phyloP scores from a whole-genome alignment of 2,797 vertebrate genomes.

The Falco rusticolus region DNA sequence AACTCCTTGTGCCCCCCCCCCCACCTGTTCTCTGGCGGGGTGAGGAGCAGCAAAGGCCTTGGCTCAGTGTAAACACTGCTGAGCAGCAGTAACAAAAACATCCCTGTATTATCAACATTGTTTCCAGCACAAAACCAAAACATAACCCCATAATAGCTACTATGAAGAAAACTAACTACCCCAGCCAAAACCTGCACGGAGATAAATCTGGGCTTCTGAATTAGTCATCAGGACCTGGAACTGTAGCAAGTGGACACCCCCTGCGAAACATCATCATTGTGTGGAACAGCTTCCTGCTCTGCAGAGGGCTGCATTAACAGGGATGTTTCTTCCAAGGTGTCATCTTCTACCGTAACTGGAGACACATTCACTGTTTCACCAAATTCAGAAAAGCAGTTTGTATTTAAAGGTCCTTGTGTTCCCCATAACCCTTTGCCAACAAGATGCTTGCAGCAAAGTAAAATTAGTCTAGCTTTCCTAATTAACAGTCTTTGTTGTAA shows the following conservation, averaged over 20 bases:
- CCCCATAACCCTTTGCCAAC: not conserved
- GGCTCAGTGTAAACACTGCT: no score
- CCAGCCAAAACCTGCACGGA: no score
- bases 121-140: no score
- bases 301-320: not conserved
- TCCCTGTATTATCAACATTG: no score
- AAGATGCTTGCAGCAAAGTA: not conserved
- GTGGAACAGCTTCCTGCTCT: not conserved
- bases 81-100: no score
- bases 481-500: not conserved
- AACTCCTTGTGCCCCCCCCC: no score
- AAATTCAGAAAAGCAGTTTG: not conserved
- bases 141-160: no score
- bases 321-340: not conserved
- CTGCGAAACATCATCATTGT: not conserved
- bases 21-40: no score
- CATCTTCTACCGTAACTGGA: not conserved
- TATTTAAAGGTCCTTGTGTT: not conserved
- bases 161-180: no score
- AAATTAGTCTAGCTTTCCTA: not conserved
- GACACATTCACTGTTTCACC: not conserved
- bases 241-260: rapidly evolving
- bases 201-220: not conserved
- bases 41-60: no score
- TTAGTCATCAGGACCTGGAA: not conserved